Evolutionary conservation across 37 sponge, comb jelly and placozoan genomes (phyloP), one percentile per base, ranked within the genome.

Genomic region (Ianthella basta): DNA sequence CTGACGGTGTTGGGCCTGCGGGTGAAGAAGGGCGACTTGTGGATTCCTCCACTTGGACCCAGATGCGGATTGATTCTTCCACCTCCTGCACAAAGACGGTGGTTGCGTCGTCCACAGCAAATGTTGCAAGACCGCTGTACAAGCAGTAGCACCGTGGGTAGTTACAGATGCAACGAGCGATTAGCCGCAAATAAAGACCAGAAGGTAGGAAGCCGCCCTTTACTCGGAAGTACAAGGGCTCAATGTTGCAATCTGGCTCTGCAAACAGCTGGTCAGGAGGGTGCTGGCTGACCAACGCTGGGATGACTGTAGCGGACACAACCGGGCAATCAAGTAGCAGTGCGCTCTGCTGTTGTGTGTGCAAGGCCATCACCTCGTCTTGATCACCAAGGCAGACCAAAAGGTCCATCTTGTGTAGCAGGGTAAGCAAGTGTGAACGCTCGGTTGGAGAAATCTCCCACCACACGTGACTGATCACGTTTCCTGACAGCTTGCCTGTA

Each of bases 321-420:
- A 37, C 19, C 4, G 33, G 56, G 60, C 59, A 32, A 3, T 50
- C 54, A 34, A 34, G 20, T 3, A 19, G 5, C 20, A 40, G 67
- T 84, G 15, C 55, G 86, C 0, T 60, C 44, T 24, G 75, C 81
- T 15, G 80, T 44, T 40, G 80, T 40, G 65, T 2, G 53, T 75
- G 20, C 18, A 69, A 69, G 70, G 70, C 27, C 70, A 30, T 69
- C 34, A 69, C 33, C 18, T 69, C 70, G 12, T 30, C 34, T 23
- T 50, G 44, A 1, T 19, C 78, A 41, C 39, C 78, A 4, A 86
- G 69, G 23, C 83, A 70, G 34, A 79, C 85, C 34, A 89, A 39
- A n/a, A 92, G 80, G 57, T 92, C 93, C 89, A 92, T 86, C 65
- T 83, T 86, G 73, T 92, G 87, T 84, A 89, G 64, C 3, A 92